Evolutionary conservation across 2,797 vertebrate genomes (phyloP).

Genomic region (Peromyscus aztecus): DNA sequence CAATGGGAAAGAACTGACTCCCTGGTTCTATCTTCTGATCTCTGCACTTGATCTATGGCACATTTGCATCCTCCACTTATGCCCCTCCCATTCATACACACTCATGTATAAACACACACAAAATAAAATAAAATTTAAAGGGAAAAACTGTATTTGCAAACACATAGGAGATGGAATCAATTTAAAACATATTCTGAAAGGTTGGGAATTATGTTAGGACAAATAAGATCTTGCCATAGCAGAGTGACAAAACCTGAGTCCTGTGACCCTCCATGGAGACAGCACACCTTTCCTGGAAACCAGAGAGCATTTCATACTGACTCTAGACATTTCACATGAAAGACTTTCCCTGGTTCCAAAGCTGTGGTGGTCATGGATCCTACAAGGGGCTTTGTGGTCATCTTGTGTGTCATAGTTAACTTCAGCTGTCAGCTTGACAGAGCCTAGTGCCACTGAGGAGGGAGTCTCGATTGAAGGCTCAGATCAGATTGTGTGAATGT

Average conservation of each 20-base stretch:
- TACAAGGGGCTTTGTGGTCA: conserved; percentile 83
- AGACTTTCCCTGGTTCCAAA: too few relatives aligned
- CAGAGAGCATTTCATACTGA: conserved; percentile 79
- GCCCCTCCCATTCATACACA: background rate
- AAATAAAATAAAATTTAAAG: background rate
- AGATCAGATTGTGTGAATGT: background rate
- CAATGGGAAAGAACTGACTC: background rate
- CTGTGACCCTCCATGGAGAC: background rate
- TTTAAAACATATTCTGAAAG: conserved; percentile 59
- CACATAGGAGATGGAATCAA: conserved; percentile 35
- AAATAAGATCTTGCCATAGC: conserved; percentile 78
- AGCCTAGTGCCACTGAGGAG: background rate
- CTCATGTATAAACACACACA: background rate
- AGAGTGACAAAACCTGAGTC: conserved; percentile 65
- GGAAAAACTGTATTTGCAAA: conserved; percentile 22
- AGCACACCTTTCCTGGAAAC: conserved; percentile 83
- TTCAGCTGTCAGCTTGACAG: background rate
- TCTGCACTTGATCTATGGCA: background rate
- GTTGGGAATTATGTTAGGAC: conserved; percentile 80
- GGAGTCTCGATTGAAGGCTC: background rate
- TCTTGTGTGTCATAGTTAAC: background rate
- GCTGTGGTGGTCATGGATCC: background rate
- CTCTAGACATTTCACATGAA: background rate
- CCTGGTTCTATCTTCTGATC: background rate
- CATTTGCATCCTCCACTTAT: background rate